Evolutionary conservation across 2,113 vertebrate genomes (phyloP), one percentile per base, ranked within the genome.

Genomic region (Thermophis baileyi): DNA sequence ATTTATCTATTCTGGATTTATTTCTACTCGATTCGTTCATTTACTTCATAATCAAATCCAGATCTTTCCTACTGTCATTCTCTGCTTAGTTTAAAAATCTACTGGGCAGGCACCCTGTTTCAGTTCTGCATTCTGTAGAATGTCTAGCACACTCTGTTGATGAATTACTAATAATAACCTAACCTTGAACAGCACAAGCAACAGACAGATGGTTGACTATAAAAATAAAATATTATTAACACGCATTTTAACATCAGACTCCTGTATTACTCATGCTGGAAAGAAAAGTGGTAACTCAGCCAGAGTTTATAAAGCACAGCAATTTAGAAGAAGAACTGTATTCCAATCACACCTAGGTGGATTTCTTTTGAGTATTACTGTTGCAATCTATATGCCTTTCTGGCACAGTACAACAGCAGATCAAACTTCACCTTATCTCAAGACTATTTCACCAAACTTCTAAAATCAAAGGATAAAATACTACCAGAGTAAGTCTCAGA

Each of bases 241-340:
- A 93, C n/a, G 85, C 57, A 87, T 81, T 81, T 89, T 93, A 87
- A 89, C 93, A 94, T 44, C 63, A 53, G 91, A 85, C 51, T 93
- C 57, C 63, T 53, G 46, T 40, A 55, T 63, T 86, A 86, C 12
- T 40, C 47, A 18, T 57, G 92, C 18, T 51, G 69, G 85, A 87
- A 7, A 25, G 92, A 51, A 20, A 89, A 0, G 0, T 60, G 93
- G 54, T 50, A 50, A 85, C 74, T 44, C 30, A 93, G 81, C 49
- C 30, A 50, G 44, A 86, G 60, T 2, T 44, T 85, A 85, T 30
- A 46, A 85, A 89, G 22, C 20, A 55, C 89, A 27, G 9, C 40
- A 86, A 94, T 0, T 85, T 87, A 63, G 95, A 92, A 94, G 87
- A 1, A 92, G 0, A 30, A 5, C 85, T 54, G 46, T 14, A 1